Conservation (phyloP, 2,113 vertebrate species). For the Macrotus californicus region DNA sequence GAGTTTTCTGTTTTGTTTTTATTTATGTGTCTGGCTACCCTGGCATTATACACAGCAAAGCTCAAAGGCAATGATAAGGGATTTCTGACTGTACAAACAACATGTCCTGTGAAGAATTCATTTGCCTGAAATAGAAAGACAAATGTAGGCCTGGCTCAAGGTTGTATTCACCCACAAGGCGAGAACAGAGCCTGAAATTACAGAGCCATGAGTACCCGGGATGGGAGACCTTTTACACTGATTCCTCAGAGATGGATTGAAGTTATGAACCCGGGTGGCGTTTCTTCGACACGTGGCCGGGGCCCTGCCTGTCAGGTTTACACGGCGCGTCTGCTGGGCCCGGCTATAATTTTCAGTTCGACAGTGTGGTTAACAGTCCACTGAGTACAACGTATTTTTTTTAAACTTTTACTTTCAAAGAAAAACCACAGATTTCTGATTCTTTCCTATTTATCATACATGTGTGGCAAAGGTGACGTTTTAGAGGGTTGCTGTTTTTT, state of each 20-base stretch:
- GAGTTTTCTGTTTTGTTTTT: constrained; percentile 55
- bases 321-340: neutral
- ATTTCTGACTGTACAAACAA: constrained; percentile 41
- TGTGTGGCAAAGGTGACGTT: neutral
- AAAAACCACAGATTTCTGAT: constrained; percentile 22
- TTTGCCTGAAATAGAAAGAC: constrained; percentile 45
- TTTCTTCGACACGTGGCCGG: neutral
- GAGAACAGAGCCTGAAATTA: constrained; percentile 66
- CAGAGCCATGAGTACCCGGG: neutral
- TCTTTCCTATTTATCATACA: neutral
- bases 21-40: constrained; percentile 49
- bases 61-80: constrained; percentile 39
- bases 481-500: neutral
- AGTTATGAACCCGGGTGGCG: neutral
- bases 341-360: constrained; percentile 42
- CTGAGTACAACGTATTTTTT: constrained; percentile 45
- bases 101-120: neutral
- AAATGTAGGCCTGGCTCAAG: constrained; percentile 70
- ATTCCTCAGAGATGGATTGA: constrained; percentile 37
- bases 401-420: constrained; percentile 50
- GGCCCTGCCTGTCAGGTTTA: constrained; percentile 54
- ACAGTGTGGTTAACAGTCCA: constrained; percentile 46
- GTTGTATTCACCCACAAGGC: constrained; percentile 65
- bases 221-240: neutral
- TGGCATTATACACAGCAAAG: neutral